Percentiles rank a stretch among this genome's conserved stretches.
These are phyloP conservation scores for Lasioglossum baleicum DNA, from an alignment of 1,140 invertebrate species.

Conservation along the genomic window DNA sequence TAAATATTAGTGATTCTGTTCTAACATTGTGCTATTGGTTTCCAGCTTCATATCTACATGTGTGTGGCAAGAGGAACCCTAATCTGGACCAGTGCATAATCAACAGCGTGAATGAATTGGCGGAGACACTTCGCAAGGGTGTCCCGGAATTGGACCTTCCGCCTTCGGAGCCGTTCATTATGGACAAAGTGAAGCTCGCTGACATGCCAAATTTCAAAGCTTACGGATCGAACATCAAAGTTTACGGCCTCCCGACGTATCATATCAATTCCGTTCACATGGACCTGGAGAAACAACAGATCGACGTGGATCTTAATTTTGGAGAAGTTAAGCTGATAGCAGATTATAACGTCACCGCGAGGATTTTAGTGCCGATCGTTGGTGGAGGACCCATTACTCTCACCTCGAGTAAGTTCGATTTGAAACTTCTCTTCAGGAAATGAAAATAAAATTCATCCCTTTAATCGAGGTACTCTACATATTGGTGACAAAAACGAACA, in stretches of 20 bases:
- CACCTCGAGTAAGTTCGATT: conserved; percentile 51
- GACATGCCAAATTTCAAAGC: conserved; percentile 77
- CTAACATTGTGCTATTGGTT: neutral
- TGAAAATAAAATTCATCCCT: too few species aligned
- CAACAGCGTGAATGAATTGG: conserved; percentile 80
- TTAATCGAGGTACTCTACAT: too few species aligned
- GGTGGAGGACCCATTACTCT: conserved; percentile 67
- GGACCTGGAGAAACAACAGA: conserved; percentile 78
- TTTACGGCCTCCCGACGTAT: conserved; percentile 80
- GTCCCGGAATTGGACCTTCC: conserved; percentile 85
- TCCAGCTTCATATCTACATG: conserved; percentile 84
- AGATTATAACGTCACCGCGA: conserved; percentile 81
- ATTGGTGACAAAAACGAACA: too few species aligned
- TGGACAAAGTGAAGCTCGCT: conserved; percentile 77
- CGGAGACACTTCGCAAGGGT: conserved; percentile 79
- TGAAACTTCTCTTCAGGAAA: too few species aligned
- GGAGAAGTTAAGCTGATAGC: conserved; percentile 79
- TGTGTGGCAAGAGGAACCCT: conserved; percentile 83
- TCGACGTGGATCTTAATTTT: conserved; percentile 76
- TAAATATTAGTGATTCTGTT: too few species aligned
- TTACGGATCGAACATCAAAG: conserved; percentile 77
- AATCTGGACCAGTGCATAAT: conserved; percentile 82
- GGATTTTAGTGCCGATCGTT: conserved; percentile 76
- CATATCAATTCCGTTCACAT: conserved; percentile 78
- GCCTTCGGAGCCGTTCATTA: conserved; percentile 81